Conservation (phyloP, 2,888 invertebrate genomes). For the Nymphalis urticae region DNA sequence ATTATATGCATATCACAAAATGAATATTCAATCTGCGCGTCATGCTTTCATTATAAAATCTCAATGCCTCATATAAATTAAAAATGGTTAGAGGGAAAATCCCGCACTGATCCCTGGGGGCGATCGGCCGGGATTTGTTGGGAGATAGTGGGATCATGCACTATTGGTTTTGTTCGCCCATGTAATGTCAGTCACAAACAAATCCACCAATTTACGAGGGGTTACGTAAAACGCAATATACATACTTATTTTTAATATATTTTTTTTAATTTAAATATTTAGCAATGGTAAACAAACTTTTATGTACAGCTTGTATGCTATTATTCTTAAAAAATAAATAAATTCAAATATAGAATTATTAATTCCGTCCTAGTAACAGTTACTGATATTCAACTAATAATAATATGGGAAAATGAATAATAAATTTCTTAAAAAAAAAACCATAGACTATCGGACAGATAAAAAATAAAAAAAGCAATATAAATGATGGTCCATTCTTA, state of each 20-base stretch:
- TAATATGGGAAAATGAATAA: not conserved
- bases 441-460: not conserved
- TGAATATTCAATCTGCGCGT: not conserved
- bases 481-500: slow-evolving; percentile 2
- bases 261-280: not conserved
- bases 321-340: not conserved
- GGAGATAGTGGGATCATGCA: slow-evolving; percentile 24
- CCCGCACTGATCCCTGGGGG: slow-evolving; percentile 34
- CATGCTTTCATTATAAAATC: slow-evolving; percentile 1
- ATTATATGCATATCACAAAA: too few relatives aligned
- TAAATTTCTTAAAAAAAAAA: not conserved
- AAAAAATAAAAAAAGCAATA: not conserved
- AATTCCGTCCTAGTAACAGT: too few relatives aligned
- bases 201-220: slow-evolving; percentile 34
- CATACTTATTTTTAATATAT: not conserved
- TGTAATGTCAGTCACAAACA: slow-evolving; percentile 19
- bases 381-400: too few relatives aligned
- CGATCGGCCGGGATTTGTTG: slow-evolving; percentile 28
- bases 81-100: slow-evolving; percentile 25
- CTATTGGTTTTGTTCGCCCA: slow-evolving; percentile 23
- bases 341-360: not conserved
- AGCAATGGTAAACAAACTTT: too few relatives aligned
- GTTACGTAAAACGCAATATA: slow-evolving; percentile 10
- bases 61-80: slow-evolving; percentile 15
- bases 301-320: not conserved